phyloP scores from a whole-genome alignment of 2,888 invertebrate species.

The Leucophenga maculata region DNA sequence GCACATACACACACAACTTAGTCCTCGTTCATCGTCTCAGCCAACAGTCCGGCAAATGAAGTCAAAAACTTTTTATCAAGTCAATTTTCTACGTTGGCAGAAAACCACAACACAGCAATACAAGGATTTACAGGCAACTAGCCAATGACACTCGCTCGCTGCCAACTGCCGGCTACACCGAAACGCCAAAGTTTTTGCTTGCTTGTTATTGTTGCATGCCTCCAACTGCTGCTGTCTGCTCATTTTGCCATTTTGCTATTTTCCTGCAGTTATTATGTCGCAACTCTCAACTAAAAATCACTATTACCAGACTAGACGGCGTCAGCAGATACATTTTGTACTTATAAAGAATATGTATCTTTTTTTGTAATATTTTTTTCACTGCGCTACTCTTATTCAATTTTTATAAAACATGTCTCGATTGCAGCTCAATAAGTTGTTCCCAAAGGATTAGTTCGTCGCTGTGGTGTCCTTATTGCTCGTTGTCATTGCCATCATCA shows the following conservation, averaged over 20 bases:
- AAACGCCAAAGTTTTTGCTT: slow-evolving; percentile 43
- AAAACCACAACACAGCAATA: slow-evolving; percentile 47
- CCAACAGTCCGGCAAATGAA: slow-evolving; percentile 41
- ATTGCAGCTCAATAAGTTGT: slow-evolving; percentile 60
- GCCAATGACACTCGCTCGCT: slow-evolving; percentile 54
- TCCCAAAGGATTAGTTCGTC: slow-evolving; percentile 39
- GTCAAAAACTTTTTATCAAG: slow-evolving; percentile 59
- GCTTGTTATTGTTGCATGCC: slow-evolving; percentile 44
- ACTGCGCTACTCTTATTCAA: slow-evolving; percentile 52
- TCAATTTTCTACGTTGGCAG: slow-evolving; percentile 61
- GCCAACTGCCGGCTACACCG: slow-evolving; percentile 38
- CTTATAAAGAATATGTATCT: slow-evolving; percentile 36
- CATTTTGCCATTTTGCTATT: slow-evolving; percentile 26
- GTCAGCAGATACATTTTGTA: slow-evolving; percentile 50
- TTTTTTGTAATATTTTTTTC: slow-evolving; percentile 31
- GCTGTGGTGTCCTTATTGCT: slow-evolving; percentile 7
- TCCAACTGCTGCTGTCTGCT: slow-evolving; percentile 30
- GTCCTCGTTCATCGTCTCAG: too few species aligned
- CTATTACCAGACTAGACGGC: slow-evolving; percentile 54
- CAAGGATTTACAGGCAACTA: slow-evolving; percentile 42
- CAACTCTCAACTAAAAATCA: slow-evolving; percentile 14
- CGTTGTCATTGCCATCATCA: slow-evolving; percentile 30
- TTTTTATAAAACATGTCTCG: slow-evolving; percentile 47
- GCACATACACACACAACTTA: neutral
- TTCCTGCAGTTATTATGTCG: slow-evolving; percentile 18